Percentiles rank a stretch among this genome's conserved stretches.
phyloP scores from a whole-genome alignment of 2,888 invertebrate genomes.

The Acleris laterana region DNA sequence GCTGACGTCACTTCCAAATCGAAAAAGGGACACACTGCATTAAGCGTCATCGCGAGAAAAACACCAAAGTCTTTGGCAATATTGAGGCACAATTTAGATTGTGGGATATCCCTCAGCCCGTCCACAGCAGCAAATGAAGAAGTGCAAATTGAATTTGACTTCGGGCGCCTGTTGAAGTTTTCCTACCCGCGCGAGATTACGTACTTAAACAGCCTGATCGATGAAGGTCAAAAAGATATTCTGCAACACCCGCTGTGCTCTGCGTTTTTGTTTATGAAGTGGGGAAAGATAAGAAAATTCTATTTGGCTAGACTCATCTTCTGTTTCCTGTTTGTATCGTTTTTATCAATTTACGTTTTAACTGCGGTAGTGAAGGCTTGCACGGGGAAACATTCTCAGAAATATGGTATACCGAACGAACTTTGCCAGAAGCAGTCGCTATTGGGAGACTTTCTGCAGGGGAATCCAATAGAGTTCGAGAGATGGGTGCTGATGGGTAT shows the following conservation, averaged over 20 bases:
- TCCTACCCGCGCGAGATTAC: slow-evolving; percentile 93
- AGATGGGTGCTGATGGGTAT: slow-evolving; percentile 91
- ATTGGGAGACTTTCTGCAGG: slow-evolving; percentile 88
- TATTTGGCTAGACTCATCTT: slow-evolving; percentile 92
- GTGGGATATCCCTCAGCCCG: slow-evolving; percentile 89
- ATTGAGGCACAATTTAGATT: slow-evolving; percentile 91
- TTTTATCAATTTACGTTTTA: slow-evolving; percentile 91
- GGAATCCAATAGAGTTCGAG: slow-evolving; percentile 91
- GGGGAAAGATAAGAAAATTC: slow-evolving; percentile 95
- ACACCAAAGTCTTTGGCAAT: slow-evolving; percentile 93
- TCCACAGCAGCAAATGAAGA: slow-evolving; percentile 91
- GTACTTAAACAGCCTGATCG: slow-evolving; percentile 93
- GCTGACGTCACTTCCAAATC: slow-evolving; percentile 94
- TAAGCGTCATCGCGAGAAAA: slow-evolving; percentile 93
- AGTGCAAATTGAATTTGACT: slow-evolving; percentile 92
- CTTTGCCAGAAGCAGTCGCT: slow-evolving; percentile 90
- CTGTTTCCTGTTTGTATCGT: slow-evolving; percentile 91
- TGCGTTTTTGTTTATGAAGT: slow-evolving; percentile 94
- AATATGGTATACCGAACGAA: slow-evolving; percentile 86
- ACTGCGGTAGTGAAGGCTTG: slow-evolving; percentile 90
- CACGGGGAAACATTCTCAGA: slow-evolving; percentile 77
- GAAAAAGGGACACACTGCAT: slow-evolving; percentile 92
- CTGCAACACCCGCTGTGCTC: slow-evolving; percentile 94
- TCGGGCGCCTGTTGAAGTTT: slow-evolving; percentile 91
- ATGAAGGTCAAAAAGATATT: slow-evolving; percentile 95